phyloP scores from a whole-genome alignment of 2,888 invertebrate species.

The Ophion obscuratus region DNA sequence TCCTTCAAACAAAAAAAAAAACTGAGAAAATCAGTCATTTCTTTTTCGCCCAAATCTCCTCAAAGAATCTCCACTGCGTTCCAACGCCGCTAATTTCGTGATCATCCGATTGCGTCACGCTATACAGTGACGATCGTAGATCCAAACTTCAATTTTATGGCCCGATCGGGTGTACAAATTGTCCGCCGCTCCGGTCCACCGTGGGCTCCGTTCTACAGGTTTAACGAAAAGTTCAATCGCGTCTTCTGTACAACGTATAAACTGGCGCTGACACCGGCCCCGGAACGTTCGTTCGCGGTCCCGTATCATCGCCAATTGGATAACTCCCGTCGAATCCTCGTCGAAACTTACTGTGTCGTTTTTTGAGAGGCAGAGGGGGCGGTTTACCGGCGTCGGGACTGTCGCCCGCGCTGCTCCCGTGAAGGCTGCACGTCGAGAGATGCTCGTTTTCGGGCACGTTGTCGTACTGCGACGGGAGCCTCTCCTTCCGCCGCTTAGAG shows the following conservation, averaged over 20 bases:
- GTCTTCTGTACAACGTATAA: constrained; percentile 36
- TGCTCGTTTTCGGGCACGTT: constrained; percentile 87
- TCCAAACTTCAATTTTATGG: not conserved
- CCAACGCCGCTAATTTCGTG: not conserved
- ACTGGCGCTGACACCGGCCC: constrained; percentile 34
- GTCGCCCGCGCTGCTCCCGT: constrained; percentile 81
- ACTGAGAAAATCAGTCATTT: not conserved
- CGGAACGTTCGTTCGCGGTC: constrained; percentile 21
- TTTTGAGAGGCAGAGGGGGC: constrained; percentile 96
- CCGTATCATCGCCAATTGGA: constrained; percentile 35
- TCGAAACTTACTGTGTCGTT: constrained; percentile 95
- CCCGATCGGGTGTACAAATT: constrained; percentile 51
- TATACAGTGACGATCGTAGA: too few relatives aligned
- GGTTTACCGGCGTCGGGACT: constrained; percentile 88
- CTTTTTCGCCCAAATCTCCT: too few relatives aligned
- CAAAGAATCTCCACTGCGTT: not conserved
- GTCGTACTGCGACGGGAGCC: constrained; percentile 89
- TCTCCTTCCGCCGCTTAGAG: constrained; percentile 85
- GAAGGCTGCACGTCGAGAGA: constrained; percentile 82
- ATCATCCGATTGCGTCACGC: too few relatives aligned
- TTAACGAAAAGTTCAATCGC: constrained; percentile 5
- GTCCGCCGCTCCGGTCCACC: constrained; percentile 45
- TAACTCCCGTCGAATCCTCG: constrained; percentile 48
- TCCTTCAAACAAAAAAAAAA: not conserved
- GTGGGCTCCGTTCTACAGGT: constrained; percentile 51